Base-by-base conservation (phyloP, 2,797 vertebrate species). In the Siniperca undulata region DNA sequence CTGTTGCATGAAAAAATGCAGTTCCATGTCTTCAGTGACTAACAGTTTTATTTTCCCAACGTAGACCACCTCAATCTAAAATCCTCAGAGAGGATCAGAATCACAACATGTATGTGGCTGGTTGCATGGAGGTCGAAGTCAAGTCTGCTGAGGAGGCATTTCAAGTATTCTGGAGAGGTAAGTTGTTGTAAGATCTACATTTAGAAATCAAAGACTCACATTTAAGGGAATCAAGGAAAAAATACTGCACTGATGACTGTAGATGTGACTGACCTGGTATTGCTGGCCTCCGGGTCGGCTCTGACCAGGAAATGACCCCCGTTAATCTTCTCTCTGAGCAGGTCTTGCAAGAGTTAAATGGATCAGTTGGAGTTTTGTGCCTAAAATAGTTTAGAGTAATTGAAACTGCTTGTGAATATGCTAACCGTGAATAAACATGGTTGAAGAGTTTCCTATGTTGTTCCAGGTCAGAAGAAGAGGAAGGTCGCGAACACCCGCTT, bases 121-220 rank as follows among this genome's bases (percentile, higher is more conserved):
- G 98, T 3, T 99, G 98, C 88, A 97, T 97, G 0, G 98, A 99
- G 69, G 95, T 99, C 0, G 98, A 99, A 91, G 98, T 99, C n/a
- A 99, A 99, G 88, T 98, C 98, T 38, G 97, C 97, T 0, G 98
- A 99, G 82, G 98, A 99, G 91, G 98, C 98, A 3, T 99, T 99
- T 90, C 97, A 99, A 91, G 97, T 99, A 1, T 99, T 99, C 82
- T 99, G 98, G 98, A 97, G 91, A 97, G 99, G 98, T 99, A 86
- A 91, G 94, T 42, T 76, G 90, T 53, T 69, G 17, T 52, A 30
- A 38, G 8, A 22, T 24, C 20, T 66, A 8, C 7, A 24, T 65
- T 69, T 4, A 5, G 6, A 46, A 10, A 34, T 46, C 1, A 34
- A n/a, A 3, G 14, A 44, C 14, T 48, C 38, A 50, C 40, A 50